Conservation (phyloP, 2,888 invertebrate genomes). For the Incurvaria masculella region DNA sequence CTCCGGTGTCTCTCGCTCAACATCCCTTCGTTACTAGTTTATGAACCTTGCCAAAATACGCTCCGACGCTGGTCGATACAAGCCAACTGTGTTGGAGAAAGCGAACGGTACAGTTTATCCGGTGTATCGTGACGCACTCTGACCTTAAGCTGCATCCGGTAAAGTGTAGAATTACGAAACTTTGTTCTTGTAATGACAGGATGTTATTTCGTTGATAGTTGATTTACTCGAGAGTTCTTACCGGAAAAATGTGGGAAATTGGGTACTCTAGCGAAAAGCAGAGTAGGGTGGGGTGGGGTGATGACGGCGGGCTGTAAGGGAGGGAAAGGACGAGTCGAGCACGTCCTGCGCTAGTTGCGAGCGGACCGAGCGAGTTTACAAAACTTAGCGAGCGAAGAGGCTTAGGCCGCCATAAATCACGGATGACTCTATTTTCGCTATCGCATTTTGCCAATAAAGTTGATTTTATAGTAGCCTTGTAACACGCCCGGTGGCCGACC, state of each 20-base stretch:
- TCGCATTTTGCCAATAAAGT: background rate
- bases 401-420: constrained; percentile 2
- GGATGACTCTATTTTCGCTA: constrained; percentile 1
- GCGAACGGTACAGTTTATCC: too few species aligned
- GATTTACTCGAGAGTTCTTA: too few species aligned
- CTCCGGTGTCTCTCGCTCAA: background rate
- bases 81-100: background rate
- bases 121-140: too few species aligned
- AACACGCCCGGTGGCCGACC: background rate
- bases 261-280: too few species aligned
- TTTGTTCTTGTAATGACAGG: too few species aligned
- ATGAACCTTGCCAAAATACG: background rate
- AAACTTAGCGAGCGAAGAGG: background rate
- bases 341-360: background rate
- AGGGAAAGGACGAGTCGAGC: background rate
- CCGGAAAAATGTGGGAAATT: too few species aligned
- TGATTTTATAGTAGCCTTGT: background rate
- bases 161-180: too few species aligned
- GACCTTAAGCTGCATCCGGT: too few species aligned
- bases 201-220: too few species aligned
- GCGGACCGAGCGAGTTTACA: background rate
- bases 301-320: background rate
- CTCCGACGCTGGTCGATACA: background rate
- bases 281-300: background rate
- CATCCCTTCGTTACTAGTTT: background rate